phyloP scores from a whole-genome alignment of 2,888 invertebrate species.

The Thereva nobilitata region DNA sequence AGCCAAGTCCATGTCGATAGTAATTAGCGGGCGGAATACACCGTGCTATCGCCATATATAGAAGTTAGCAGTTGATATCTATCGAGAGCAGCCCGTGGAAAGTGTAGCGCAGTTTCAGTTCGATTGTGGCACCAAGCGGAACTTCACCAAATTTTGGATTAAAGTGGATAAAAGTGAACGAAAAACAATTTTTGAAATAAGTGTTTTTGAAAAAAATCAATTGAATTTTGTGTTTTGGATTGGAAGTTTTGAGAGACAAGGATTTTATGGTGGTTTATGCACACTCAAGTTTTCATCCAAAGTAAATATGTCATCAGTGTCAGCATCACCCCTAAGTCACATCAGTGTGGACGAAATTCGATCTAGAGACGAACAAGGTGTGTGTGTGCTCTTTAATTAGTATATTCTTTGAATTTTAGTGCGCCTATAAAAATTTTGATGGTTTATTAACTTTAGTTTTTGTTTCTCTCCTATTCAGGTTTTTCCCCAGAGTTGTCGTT shows the following conservation, averaged over 20 bases:
- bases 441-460: constrained; percentile 2
- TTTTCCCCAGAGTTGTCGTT: constrained; percentile 64
- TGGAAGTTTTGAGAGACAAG: not conserved
- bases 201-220: not conserved
- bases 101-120: constrained; percentile 20
- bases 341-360: constrained; percentile 59
- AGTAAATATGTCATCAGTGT: constrained; percentile 56
- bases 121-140: not conserved
- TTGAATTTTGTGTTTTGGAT: constrained; percentile 16
- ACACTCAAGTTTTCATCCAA: constrained; percentile 46
- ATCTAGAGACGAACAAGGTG: constrained; percentile 55
- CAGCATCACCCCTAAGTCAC: constrained; percentile 58
- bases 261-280: not conserved
- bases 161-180: not conserved
- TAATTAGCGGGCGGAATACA: constrained; percentile 14
- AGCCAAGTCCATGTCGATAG: constrained; percentile 11
- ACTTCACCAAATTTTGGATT: not conserved
- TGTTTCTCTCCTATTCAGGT: constrained; percentile 54
- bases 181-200: not conserved
- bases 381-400: constrained; percentile 41
- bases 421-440: constrained; percentile 3
- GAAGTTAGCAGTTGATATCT: constrained; percentile 8
- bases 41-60: too few species aligned
- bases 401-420: not conserved
- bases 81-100: constrained; percentile 8